A percentile compares a stretch with the other conserved stretches of the same genome.
These are phyloP conservation scores for Drosophila aldrichi DNA, from an alignment of 2,888 invertebrate species.

Conservation along the genomic window DNA sequence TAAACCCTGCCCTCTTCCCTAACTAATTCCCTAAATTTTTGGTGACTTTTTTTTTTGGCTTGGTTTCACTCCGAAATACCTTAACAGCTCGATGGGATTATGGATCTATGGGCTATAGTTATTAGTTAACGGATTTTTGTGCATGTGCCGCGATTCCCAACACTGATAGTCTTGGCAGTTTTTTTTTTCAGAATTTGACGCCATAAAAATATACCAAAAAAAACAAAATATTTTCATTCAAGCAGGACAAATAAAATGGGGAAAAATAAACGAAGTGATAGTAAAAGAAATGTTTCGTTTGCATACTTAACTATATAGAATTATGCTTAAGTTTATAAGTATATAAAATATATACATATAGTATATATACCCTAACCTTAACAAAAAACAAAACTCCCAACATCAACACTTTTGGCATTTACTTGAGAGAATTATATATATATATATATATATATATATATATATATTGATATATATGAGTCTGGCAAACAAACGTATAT, in stretches of 20 bases:
- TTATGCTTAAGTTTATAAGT: conserved; percentile 62
- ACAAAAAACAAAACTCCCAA: conserved; percentile 10
- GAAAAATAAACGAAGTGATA: conserved; percentile 62
- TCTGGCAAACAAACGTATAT: conserved; percentile 46
- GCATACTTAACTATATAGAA: conserved; percentile 65
- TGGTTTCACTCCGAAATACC: conserved; percentile 52
- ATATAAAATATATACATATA: conserved; percentile 30
- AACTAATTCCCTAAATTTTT: conserved; percentile 12
- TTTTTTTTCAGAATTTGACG: conserved; percentile 59
- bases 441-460: conserved; percentile 48
- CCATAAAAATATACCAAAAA: conserved; percentile 75
- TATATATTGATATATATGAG: conserved; percentile 46
- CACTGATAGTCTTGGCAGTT: conserved; percentile 52
- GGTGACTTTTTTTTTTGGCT: conserved; percentile 76
- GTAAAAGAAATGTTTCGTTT: conserved; percentile 60
- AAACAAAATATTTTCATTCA: conserved; percentile 40
- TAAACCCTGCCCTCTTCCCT: not conserved
- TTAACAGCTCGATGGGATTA: conserved; percentile 4
- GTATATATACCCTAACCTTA: conserved; percentile 20
- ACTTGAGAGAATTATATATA: conserved; percentile 73
- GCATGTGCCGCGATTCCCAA: conserved; percentile 66
- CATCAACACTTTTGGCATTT: conserved; percentile 72
- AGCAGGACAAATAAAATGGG: conserved; percentile 29
- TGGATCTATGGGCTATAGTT: conserved; percentile 18
- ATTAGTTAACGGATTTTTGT: conserved; percentile 16